These are phyloP conservation scores for Tricholaema leucomelas DNA, from an alignment of 2,113 vertebrate species.

Conservation along the genomic window DNA sequence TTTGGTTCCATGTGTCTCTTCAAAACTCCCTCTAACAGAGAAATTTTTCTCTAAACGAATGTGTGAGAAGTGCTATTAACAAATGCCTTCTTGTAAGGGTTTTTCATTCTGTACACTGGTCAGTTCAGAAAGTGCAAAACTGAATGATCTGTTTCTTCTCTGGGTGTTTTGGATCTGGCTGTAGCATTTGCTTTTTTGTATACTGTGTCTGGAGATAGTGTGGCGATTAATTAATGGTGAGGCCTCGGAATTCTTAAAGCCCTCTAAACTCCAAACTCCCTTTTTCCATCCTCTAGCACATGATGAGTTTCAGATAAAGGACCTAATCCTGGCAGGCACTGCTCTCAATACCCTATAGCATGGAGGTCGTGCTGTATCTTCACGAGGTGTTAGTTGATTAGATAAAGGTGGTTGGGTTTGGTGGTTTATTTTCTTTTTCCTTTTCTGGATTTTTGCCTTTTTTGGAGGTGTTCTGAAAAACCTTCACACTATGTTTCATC, in stretches of 20 bases:
- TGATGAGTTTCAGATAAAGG: background rate
- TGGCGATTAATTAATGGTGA: background rate
- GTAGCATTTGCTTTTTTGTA: background rate
- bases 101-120: background rate
- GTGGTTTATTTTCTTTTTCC: background rate
- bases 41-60: conserved; percentile 49
- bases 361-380: background rate
- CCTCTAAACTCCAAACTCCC: background rate
- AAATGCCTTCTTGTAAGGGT: background rate
- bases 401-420: background rate
- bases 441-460: background rate
- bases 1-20: conserved; percentile 40
- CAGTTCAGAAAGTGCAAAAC: background rate
- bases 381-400: background rate
- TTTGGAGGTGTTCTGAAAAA: background rate
- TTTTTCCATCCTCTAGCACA: background rate
- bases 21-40: conserved; percentile 7
- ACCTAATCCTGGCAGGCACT: background rate
- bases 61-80: conserved; percentile 6
- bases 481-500: background rate
- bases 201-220: background rate
- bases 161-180: background rate
- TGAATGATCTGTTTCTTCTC: background rate
- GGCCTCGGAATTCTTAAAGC: background rate
- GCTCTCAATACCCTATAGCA: background rate